phyloP scores from a whole-genome alignment of 2,888 invertebrate species.

The Cecidostiba fungosa region DNA sequence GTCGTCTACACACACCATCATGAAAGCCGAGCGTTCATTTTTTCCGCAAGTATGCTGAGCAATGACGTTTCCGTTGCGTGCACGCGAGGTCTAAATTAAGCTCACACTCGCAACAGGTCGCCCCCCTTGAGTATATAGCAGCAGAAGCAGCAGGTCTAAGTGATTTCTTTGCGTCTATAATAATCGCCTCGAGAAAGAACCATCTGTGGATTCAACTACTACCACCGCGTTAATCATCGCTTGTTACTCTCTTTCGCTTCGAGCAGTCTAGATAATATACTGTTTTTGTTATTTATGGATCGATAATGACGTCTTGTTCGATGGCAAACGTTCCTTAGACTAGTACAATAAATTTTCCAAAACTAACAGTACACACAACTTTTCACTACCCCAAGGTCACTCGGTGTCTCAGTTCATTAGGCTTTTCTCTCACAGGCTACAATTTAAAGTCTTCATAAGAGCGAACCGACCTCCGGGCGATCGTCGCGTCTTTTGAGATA shows the following conservation, averaged over 20 bases:
- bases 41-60: slow-evolving; percentile 60
- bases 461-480: slow-evolving; percentile 4
- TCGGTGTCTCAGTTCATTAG: slow-evolving; percentile 30
- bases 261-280: background rate
- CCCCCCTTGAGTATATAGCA: background rate
- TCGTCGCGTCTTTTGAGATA: slow-evolving; percentile 9
- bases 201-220: slow-evolving; percentile 37
- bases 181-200: slow-evolving; percentile 32
- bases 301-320: slow-evolving; percentile 7
- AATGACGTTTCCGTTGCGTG: slow-evolving; percentile 71
- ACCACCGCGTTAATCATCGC: slow-evolving; percentile 20
- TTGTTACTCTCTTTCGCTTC: background rate
- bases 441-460: slow-evolving; percentile 49
- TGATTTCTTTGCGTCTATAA: slow-evolving; percentile 48
- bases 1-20: background rate
- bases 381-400: slow-evolving; percentile 32
- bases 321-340: background rate
- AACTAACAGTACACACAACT: background rate
- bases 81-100: slow-evolving; percentile 59
- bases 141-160: slow-evolving; percentile 15
- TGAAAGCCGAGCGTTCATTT: slow-evolving; percentile 43
- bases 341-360: background rate
- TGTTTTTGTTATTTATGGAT: background rate
- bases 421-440: background rate
- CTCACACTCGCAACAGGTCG: slow-evolving; percentile 55